These are phyloP conservation scores for Momotus momota DNA, from an alignment of 2,797 vertebrate species.

Conservation along the genomic window DNA sequence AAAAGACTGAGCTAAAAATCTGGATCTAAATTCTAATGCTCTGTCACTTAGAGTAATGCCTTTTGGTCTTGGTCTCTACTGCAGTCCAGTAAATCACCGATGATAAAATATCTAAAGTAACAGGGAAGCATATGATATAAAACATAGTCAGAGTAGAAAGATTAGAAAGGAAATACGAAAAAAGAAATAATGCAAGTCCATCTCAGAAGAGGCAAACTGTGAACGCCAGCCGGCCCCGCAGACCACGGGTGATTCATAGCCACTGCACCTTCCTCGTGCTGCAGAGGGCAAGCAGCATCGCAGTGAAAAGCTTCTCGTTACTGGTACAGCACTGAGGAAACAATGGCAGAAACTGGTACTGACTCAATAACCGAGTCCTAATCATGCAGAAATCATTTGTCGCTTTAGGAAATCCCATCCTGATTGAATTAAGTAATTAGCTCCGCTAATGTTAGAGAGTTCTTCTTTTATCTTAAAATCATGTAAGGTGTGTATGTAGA, in stretches of 20 bases:
- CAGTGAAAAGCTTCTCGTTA: background rate
- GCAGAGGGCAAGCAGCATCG: background rate
- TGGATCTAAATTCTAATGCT: background rate
- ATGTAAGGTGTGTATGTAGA: background rate
- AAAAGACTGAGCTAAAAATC: conserved; percentile 26
- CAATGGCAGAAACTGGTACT: background rate
- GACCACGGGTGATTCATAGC: rapidly evolving
- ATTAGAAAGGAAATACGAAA: background rate
- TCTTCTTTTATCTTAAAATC: background rate
- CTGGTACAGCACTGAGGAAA: background rate
- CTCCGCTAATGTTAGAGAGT: background rate
- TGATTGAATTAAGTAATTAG: background rate
- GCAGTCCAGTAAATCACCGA: background rate
- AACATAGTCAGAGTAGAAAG: background rate
- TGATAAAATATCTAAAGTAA: background rate
- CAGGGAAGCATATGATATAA: background rate
- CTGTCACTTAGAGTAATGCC: conserved; percentile 1
- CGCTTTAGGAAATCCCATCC: background rate
- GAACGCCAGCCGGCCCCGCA: background rate
- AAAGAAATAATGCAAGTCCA: background rate
- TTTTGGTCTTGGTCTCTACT: background rate
- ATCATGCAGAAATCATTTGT: background rate
- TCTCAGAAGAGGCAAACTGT: background rate
- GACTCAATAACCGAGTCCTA: background rate
- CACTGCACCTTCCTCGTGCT: rapidly evolving